Conservation (phyloP, 2,113 vertebrate genomes). For the Noctilio leporinus region DNA sequence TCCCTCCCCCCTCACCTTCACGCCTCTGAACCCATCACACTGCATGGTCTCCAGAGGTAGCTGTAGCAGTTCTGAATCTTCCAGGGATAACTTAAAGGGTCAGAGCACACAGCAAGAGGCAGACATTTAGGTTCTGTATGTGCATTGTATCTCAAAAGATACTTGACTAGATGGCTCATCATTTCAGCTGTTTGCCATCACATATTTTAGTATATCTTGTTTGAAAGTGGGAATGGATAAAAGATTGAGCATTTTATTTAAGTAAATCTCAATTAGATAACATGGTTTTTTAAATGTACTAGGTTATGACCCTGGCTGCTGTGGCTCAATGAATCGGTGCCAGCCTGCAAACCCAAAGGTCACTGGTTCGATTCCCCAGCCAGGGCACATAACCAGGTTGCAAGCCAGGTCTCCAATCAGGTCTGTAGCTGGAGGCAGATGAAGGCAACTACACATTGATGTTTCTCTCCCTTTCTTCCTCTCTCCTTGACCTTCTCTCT, state of each 20-base stretch:
- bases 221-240: neutral
- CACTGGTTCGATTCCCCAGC: too few species aligned
- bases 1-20: too few species aligned
- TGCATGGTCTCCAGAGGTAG: neutral
- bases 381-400: too few species aligned
- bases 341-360: too few species aligned
- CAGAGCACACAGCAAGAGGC: neutral
- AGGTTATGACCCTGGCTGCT: too few species aligned
- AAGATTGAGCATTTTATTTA: neutral
- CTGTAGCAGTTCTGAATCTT: neutral
- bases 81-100: neutral
- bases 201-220: neutral
- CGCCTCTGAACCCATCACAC: neutral
- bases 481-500: too few species aligned
- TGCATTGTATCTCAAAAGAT: neutral
- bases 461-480: too few species aligned
- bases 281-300: neutral
- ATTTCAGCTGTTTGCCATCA: neutral
- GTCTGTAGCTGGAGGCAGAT: too few species aligned
- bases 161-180: neutral
- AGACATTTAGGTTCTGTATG: neutral
- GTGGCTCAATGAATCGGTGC: too few species aligned
- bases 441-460: too few species aligned
- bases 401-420: too few species aligned
- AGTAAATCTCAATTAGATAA: conserved; percentile 3